A percentile compares a stretch with the other conserved stretches of the same genome.
Evolutionary conservation across 2,888 invertebrate species (phyloP).

Genomic region (Acanthococcus lagerstroemiae): DNA sequence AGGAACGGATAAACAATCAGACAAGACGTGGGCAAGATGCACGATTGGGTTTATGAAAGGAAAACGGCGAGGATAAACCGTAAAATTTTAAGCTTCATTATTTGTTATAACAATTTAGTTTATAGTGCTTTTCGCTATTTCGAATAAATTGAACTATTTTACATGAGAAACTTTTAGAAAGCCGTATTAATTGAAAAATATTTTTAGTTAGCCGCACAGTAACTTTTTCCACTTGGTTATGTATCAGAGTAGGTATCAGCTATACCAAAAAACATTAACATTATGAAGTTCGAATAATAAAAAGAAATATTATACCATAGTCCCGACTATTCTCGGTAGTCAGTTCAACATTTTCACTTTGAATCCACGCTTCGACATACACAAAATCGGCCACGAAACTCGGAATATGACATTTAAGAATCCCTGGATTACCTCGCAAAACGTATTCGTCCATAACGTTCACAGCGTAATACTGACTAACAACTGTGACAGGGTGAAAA

Average conservation of each 20-base stretch:
- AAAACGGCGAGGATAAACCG: conserved; percentile 3
- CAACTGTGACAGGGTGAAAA: conserved; percentile 53
- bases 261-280: too few relatives aligned
- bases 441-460: conserved; percentile 91
- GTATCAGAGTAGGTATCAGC: too few relatives aligned
- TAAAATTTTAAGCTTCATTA: too few relatives aligned
- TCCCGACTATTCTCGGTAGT: conserved; percentile 39
- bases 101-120: too few relatives aligned
- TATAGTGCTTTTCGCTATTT: too few relatives aligned
- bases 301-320: conserved; percentile 28
- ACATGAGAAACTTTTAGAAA: too few relatives aligned
- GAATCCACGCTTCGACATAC: conserved; percentile 72
- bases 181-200: not conserved
- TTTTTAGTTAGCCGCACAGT: too few relatives aligned
- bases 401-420: conserved; percentile 86
- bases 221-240: conserved; percentile 7
- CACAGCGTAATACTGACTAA: conserved; percentile 77
- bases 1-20: conserved; percentile 19
- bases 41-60: too few relatives aligned
- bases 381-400: conserved; percentile 89
- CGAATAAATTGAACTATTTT: too few relatives aligned
- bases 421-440: conserved; percentile 78
- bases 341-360: conserved; percentile 57
- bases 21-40: not conserved
- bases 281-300: not conserved